These are phyloP conservation scores for Chrysochloris asiatica DNA, from an alignment of 2,113 vertebrate species.

Conservation along the genomic window DNA sequence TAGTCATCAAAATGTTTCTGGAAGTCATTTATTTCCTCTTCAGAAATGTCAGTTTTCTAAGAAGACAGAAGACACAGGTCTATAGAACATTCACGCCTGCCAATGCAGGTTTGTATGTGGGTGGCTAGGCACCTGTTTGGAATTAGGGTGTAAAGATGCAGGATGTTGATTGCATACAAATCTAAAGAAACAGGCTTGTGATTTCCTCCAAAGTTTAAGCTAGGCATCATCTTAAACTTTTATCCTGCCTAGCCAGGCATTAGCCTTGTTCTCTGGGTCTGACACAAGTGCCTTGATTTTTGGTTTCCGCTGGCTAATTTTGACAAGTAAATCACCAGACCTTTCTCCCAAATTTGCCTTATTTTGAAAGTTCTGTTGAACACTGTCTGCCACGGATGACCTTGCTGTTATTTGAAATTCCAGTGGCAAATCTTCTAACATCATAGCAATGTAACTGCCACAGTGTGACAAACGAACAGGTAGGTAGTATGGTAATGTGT, in stretches of 20 bases:
- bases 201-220: neutral
- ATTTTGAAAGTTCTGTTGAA: neutral
- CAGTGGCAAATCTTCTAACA: neutral
- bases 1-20: neutral
- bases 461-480: neutral
- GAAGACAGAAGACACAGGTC: neutral
- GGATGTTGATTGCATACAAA: neutral
- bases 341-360: neutral
- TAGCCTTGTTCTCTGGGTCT: neutral
- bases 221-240: neutral
- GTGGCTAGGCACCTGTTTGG: neutral
- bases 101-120: neutral
- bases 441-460: neutral
- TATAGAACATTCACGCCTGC: no score
- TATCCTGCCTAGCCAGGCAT: neutral
- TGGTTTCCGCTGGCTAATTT: neutral
- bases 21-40: neutral
- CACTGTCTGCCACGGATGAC: neutral
- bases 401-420: neutral
- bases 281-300: neutral
- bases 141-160: neutral
- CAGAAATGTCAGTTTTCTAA: neutral
- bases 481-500: neutral
- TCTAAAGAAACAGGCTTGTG: neutral
- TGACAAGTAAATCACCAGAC: neutral